phyloP scores from a whole-genome alignment of 2,113 vertebrate species.

The Chaetodon auriga region DNA sequence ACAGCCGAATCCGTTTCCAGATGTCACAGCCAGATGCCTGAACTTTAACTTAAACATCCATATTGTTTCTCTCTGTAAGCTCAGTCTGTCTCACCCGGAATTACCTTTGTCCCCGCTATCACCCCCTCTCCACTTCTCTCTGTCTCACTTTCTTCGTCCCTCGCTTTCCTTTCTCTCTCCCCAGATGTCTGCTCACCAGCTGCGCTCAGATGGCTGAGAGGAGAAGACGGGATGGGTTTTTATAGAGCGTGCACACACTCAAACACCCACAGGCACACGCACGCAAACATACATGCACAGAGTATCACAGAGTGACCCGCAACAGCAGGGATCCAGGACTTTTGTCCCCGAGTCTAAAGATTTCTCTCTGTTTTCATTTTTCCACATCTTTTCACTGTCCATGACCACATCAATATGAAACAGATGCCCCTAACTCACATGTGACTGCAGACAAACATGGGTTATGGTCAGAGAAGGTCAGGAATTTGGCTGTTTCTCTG shows the following conservation, averaged over 20 bases:
- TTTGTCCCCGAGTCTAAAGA: conserved; percentile 54
- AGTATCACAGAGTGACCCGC: conserved; percentile 37
- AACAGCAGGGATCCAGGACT: conserved; percentile 56
- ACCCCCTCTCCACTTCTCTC: conserved; percentile 50
- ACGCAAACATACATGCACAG: conserved; percentile 20
- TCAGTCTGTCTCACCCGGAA: conserved; percentile 54
- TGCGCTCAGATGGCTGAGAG: conserved; percentile 77
- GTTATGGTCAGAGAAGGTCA: conserved; percentile 59
- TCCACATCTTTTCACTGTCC: conserved; percentile 37
- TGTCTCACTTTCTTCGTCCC: conserved; percentile 36
- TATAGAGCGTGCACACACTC: conserved; percentile 34
- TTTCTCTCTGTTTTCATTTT: conserved; percentile 48
- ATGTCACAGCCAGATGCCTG: conserved; percentile 4
- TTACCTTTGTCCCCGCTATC: conserved; percentile 74
- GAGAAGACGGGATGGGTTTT: conserved; percentile 60
- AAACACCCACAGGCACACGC: conserved; percentile 36
- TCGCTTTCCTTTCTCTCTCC: conserved; percentile 23
- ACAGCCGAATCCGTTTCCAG: conserved; percentile 48
- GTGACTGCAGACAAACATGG: conserved; percentile 62
- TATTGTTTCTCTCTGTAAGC: conserved; percentile 22
- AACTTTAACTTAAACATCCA: conserved; percentile 12
- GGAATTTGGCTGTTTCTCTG: conserved; percentile 71
- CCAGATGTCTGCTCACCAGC: conserved; percentile 79
- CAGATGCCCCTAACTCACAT: conserved; percentile 60
- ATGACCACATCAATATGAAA: conserved; percentile 68